A percentile compares a stretch with the other conserved stretches of the same genome.
Conservation (phyloP, 1,140 invertebrate species). For the Drosophila orena region DNA sequence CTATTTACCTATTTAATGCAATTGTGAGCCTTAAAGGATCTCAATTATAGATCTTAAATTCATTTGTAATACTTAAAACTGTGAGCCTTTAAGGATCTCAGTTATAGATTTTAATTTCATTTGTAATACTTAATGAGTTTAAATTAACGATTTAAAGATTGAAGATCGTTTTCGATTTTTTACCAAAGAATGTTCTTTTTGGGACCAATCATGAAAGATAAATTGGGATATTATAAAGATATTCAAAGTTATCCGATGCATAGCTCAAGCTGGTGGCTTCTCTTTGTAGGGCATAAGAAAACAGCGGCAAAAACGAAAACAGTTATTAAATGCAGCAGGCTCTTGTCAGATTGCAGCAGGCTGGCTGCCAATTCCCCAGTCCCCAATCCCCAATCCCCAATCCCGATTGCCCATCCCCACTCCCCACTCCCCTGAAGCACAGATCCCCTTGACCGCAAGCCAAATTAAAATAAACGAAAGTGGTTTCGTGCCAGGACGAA, state of each 20-base stretch:
- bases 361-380: slow-evolving; percentile 39
- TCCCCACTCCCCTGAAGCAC: background rate
- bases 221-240: background rate
- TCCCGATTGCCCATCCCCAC: too few relatives aligned
- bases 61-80: too few relatives aligned
- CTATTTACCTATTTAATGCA: too few relatives aligned
- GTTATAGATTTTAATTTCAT: too few relatives aligned
- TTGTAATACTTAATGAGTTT: too few relatives aligned
- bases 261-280: background rate
- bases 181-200: too few relatives aligned
- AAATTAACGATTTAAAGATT: too few relatives aligned
- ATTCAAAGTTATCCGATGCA: background rate
- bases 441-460: slow-evolving; percentile 57
- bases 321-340: slow-evolving; percentile 82
- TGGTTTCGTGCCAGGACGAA: slow-evolving; percentile 71
- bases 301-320: slow-evolving; percentile 75
- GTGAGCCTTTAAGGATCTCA: too few relatives aligned
- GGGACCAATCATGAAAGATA: background rate
- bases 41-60: too few relatives aligned
- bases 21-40: too few relatives aligned
- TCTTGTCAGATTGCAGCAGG: slow-evolving; percentile 80
- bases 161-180: too few relatives aligned
- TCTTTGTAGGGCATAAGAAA: slow-evolving; percentile 27
- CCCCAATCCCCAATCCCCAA: background rate
- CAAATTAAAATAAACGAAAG: slow-evolving; percentile 84